phyloP scores from a whole-genome alignment of 35 echinoderm and acorn worm species.

The Ophioderma brevispina region DNA sequence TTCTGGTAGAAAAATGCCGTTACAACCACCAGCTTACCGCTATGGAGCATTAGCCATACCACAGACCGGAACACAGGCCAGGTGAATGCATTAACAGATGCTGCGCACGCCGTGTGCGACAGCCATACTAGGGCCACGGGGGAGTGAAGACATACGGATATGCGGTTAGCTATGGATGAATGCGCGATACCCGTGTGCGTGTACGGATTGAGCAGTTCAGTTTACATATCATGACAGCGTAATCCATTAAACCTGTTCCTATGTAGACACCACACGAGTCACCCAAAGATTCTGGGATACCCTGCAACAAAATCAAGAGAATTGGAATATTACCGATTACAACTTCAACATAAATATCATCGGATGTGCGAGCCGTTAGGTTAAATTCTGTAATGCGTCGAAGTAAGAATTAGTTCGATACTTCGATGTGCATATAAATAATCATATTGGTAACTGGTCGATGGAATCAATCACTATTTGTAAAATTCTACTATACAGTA shows the following conservation, averaged over 20 bases:
- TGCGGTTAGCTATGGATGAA: slow-evolving; percentile 82
- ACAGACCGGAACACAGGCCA: slow-evolving; percentile 79
- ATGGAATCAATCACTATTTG: too few species aligned
- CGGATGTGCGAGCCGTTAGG: too few species aligned
- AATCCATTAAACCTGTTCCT: slow-evolving; percentile 96
- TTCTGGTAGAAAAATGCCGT: slow-evolving; percentile 74
- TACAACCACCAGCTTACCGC: slow-evolving; percentile 76
- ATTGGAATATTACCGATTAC: too few species aligned
- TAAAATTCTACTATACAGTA: too few species aligned
- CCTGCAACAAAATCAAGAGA: too few species aligned
- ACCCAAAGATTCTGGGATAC: slow-evolving; percentile 43
- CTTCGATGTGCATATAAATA: too few species aligned
- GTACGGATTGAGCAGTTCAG: slow-evolving; percentile 72
- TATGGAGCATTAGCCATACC: slow-evolving; percentile 74
- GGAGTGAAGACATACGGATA: slow-evolving; percentile 90
- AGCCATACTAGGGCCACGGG: slow-evolving; percentile 73
- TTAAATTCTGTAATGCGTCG: too few species aligned
- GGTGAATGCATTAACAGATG: slow-evolving; percentile 85
- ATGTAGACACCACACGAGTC: slow-evolving; percentile 85
- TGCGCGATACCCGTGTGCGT: slow-evolving; percentile 90
- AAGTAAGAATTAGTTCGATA: too few species aligned
- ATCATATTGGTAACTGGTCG: too few species aligned
- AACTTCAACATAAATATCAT: too few species aligned
- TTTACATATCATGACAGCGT: slow-evolving; percentile 78
- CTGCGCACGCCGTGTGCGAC: slow-evolving; percentile 91